phyloP scores from a whole-genome alignment of 2,888 invertebrate species.

The Lepidochrysops patricia region DNA sequence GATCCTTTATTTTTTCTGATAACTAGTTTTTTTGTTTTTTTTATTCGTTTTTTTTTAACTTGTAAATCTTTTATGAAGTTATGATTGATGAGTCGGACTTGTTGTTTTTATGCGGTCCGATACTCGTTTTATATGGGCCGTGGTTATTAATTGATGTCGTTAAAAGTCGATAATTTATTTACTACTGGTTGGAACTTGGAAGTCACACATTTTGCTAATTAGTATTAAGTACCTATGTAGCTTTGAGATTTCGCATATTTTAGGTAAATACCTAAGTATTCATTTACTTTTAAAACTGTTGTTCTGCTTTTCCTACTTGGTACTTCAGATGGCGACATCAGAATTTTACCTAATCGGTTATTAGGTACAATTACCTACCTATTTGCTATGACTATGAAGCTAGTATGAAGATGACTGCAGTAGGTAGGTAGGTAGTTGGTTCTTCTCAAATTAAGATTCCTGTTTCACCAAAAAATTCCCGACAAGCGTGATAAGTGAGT shows the following conservation, averaged over 20 bases:
- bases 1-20: conserved; percentile 42
- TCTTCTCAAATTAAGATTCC: too few species aligned
- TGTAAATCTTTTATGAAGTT: conserved; percentile 18
- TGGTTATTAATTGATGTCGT: neutral
- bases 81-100: conserved; percentile 21
- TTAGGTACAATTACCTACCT: too few species aligned
- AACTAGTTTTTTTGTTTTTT: conserved; percentile 36
- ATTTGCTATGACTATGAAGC: too few species aligned
- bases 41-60: conserved; percentile 25
- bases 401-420: too few species aligned
- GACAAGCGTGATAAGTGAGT: too few species aligned
- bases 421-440: too few species aligned
- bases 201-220: neutral
- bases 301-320: too few species aligned
- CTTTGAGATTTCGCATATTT: neutral
- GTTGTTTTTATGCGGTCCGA: conserved; percentile 16
- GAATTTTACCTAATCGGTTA: too few species aligned
- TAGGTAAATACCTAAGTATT: too few species aligned
- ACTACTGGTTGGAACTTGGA: neutral
- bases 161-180: neutral
- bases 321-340: too few species aligned
- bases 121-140: conserved; percentile 14
- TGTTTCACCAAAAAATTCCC: too few species aligned
- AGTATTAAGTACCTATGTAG: neutral
- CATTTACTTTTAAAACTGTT: too few species aligned